Evolutionary conservation across 2,113 vertebrate genomes (phyloP).

Genomic region (Megaceryle torquata): DNA sequence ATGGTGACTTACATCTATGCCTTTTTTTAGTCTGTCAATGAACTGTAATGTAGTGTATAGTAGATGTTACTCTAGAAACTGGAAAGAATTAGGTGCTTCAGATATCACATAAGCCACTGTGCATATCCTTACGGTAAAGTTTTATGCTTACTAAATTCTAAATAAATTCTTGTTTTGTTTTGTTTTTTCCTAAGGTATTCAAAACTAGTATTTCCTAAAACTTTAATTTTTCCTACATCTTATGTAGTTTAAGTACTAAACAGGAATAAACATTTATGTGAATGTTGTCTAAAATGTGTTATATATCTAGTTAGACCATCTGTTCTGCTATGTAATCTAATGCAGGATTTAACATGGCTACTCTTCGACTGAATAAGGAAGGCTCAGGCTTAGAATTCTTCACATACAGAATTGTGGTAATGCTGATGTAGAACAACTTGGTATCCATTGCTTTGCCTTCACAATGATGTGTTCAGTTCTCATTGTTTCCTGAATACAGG

Average conservation of each 20-base stretch:
- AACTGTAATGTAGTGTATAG: neutral
- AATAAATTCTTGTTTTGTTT: neutral
- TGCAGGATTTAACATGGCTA: neutral
- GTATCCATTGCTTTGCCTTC: neutral
- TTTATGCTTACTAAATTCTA: neutral
- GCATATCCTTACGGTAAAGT: neutral
- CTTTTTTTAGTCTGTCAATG: neutral
- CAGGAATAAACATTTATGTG: neutral
- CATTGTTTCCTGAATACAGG: neutral
- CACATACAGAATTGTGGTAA: neutral
- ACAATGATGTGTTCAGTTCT: neutral
- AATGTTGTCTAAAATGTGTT: neutral
- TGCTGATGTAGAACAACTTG: neutral
- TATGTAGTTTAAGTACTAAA: neutral
- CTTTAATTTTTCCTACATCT: neutral
- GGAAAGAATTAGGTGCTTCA: neutral
- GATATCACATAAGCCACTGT: neutral
- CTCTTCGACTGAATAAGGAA: neutral
- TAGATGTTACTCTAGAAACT: neutral
- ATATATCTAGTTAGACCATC: neutral
- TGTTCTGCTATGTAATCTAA: neutral
- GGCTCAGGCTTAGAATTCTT: neutral
- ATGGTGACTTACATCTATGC: fast-evolving
- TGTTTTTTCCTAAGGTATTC: neutral
- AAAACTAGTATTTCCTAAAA: neutral